These are phyloP conservation scores for Cavia porcellus DNA, from an alignment of 2,113 vertebrate species.

Conservation along the genomic window DNA sequence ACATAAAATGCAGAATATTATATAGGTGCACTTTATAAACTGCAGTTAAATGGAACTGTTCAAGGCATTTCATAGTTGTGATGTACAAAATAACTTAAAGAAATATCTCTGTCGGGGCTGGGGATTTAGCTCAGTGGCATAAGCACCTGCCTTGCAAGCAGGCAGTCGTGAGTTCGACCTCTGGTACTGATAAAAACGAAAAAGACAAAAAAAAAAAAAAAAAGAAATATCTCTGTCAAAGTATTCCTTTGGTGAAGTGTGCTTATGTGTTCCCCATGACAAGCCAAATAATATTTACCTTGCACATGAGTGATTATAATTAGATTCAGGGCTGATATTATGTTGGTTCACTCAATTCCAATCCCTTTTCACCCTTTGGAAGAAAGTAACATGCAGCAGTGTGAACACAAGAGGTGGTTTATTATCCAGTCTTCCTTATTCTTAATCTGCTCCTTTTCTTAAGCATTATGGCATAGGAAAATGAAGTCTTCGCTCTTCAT, in stretches of 20 bases:
- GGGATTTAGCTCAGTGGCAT: no score
- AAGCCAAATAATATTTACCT: conserved; percentile 87
- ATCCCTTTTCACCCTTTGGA: no score
- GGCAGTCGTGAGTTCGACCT: no score
- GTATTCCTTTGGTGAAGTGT: conserved; percentile 83
- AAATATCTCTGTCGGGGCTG: conserved; percentile 87
- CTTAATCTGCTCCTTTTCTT: conserved; percentile 88
- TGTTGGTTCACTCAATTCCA: no score
- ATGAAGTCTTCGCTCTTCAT: conserved; percentile 89
- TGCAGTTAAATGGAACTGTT: conserved; percentile 88
- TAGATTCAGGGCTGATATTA: conserved; percentile 79
- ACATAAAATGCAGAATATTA: conserved; percentile 82
- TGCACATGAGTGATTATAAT: conserved; percentile 86
- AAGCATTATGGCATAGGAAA: conserved; percentile 87
- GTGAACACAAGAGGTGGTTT: conserved; percentile 86
- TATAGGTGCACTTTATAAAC: conserved; percentile 91
- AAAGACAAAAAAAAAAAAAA: no score
- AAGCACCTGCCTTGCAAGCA: no score
- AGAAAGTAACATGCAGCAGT: conserved; percentile 84
- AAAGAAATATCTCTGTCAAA: conserved; percentile 89
- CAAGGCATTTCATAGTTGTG: conserved; percentile 90
- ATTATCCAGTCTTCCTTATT: conserved; percentile 90
- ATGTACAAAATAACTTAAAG: conserved; percentile 86
- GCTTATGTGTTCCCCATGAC: conserved; percentile 81
- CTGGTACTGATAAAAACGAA: no score